These are phyloP conservation scores for Girardinichthys multiradiatus DNA, from an alignment of 2,113 vertebrate species.

Conservation along the genomic window DNA sequence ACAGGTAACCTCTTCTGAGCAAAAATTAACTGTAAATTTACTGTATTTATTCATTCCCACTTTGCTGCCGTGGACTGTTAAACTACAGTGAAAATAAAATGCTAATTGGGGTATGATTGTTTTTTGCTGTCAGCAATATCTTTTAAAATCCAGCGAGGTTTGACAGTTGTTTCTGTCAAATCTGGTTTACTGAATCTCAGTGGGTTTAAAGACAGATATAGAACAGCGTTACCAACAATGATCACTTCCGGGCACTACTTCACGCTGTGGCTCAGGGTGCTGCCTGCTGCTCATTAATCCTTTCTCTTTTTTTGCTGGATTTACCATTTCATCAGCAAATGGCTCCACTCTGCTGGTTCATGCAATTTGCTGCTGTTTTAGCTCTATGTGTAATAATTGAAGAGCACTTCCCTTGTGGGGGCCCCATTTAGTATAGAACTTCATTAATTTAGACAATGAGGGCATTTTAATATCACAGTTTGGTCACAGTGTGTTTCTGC, in stretches of 20 bases:
- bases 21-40: not conserved
- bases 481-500: slow-evolving; percentile 25
- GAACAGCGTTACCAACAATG: slow-evolving; percentile 63
- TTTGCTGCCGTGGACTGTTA: not conserved
- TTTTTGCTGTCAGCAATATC: slow-evolving; percentile 16
- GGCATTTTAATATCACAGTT: slow-evolving; percentile 37
- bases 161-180: slow-evolving; percentile 36
- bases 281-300: slow-evolving; percentile 73
- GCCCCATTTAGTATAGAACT: slow-evolving; percentile 59
- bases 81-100: slow-evolving; percentile 11
- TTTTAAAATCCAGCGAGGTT: slow-evolving; percentile 11
- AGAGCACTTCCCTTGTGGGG: slow-evolving; percentile 55
- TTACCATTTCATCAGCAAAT: slow-evolving; percentile 77
- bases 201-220: slow-evolving; percentile 60
- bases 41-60: not conserved
- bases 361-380: slow-evolving; percentile 67
- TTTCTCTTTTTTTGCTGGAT: slow-evolving; percentile 71
- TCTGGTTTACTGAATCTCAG: slow-evolving; percentile 46
- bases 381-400: slow-evolving; percentile 62
- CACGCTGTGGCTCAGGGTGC: slow-evolving; percentile 57
- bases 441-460: slow-evolving; percentile 65
- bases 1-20: slow-evolving; percentile 84
- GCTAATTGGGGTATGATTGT: slow-evolving; percentile 1
- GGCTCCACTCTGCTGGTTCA: slow-evolving; percentile 72
- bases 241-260: slow-evolving; percentile 46